Evolutionary conservation across 1,140 invertebrate species (phyloP).

Genomic region (Phortica variegata): DNA sequence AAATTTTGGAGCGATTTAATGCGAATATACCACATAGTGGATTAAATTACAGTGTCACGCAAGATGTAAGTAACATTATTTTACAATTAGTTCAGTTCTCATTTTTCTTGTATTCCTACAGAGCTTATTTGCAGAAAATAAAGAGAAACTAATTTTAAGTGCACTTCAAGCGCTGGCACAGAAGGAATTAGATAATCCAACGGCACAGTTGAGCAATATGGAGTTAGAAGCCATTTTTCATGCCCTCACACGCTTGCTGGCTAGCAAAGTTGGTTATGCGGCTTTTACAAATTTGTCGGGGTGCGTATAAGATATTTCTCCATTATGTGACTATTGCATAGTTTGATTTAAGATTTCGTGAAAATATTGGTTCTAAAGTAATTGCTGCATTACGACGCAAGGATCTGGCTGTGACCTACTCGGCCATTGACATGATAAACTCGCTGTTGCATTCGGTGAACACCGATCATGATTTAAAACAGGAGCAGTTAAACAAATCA

Average conservation of each 20-base stretch:
- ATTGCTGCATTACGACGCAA: slow-evolving; percentile 88
- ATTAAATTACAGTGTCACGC: slow-evolving; percentile 90
- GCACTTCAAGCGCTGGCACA: slow-evolving; percentile 76
- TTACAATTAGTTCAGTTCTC: neutral
- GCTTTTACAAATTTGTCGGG: slow-evolving; percentile 89
- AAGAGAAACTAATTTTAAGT: slow-evolving; percentile 90
- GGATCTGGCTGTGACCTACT: slow-evolving; percentile 88
- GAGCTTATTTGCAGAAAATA: slow-evolving; percentile 97
- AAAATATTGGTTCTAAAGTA: slow-evolving; percentile 89
- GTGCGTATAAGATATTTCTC: slow-evolving; percentile 59
- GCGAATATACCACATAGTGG: slow-evolving; percentile 97
- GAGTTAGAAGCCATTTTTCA: slow-evolving; percentile 94
- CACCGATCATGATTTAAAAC: slow-evolving; percentile 88
- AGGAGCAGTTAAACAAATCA: slow-evolving; percentile 98
- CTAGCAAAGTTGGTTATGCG: slow-evolving; percentile 96
- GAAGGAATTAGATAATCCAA: slow-evolving; percentile 66
- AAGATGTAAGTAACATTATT: slow-evolving; percentile 74
- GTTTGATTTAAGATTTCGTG: slow-evolving; percentile 73
- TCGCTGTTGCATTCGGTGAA: slow-evolving; percentile 99
- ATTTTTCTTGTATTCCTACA: slow-evolving; percentile 56
- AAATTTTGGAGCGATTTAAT: slow-evolving; percentile 91
- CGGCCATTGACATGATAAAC: slow-evolving; percentile 95
- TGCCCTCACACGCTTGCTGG: slow-evolving; percentile 86
- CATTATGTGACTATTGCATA: neutral
- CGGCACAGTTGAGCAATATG: slow-evolving; percentile 60